A percentile compares a stretch with the other conserved stretches of the same genome.
phyloP scores from a whole-genome alignment of 1,140 invertebrate species.

The Onthophagus taurus region DNA sequence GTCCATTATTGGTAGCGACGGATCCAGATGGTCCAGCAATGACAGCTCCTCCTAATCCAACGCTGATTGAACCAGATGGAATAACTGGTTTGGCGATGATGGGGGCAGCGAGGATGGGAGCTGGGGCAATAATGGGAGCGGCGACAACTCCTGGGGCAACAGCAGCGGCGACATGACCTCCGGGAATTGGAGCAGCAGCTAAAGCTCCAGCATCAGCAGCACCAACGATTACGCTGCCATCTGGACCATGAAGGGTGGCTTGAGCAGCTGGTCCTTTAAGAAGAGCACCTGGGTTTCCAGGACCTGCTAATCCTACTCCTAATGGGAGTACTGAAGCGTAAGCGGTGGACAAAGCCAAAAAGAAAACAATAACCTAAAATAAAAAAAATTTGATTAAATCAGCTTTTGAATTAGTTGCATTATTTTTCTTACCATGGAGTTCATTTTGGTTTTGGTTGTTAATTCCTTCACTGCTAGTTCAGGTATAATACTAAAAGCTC shows the following conservation, averaged over 20 bases:
- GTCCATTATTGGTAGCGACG: constrained; percentile 1
- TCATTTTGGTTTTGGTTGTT: constrained; percentile 6
- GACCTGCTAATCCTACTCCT: constrained; percentile 5
- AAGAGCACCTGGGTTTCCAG: constrained; percentile 11
- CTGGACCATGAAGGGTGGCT: constrained; percentile 7
- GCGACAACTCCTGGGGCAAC: constrained; percentile 11
- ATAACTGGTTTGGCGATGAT: too few relatives aligned
- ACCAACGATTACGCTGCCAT: constrained; percentile 9
- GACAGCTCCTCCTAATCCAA: neutral
- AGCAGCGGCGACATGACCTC: constrained; percentile 9
- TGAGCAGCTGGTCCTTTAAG: constrained; percentile 11
- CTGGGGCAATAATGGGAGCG: constrained; percentile 1
- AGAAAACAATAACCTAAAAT: constrained; percentile 8
- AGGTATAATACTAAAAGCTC: too few relatives aligned
- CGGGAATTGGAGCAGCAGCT: constrained; percentile 10
- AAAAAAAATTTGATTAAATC: neutral
- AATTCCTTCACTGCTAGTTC: too few relatives aligned
- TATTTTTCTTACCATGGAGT: constrained; percentile 1
- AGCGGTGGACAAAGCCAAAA: neutral
- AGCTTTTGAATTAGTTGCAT: neutral
- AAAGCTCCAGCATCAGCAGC: constrained; percentile 9
- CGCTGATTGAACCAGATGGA: neutral
- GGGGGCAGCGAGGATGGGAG: constrained; percentile 1
- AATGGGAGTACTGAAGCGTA: neutral
- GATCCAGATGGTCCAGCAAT: constrained; percentile 8